Evolutionary conservation across 2,888 invertebrate genomes (phyloP), one percentile per base, ranked within the genome.

Genomic region (Thalpophila matura): DNA sequence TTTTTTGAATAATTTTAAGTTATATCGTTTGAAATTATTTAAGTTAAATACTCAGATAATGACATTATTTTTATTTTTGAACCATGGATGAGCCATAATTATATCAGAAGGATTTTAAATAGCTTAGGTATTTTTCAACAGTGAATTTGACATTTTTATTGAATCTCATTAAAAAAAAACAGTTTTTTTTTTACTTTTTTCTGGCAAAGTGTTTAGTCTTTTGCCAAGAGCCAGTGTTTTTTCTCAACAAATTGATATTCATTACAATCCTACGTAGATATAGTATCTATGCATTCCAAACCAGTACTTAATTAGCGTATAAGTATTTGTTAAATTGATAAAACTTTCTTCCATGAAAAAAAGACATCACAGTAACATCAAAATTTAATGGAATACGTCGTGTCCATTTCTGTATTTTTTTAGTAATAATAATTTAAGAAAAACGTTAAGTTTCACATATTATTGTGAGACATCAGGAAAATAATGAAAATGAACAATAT

Each of bases 251-350:
- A 40, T 24, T 20, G 1, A 55, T 26, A 31, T 31, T n/a, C 43
- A 45, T 56, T 61, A 33, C 56, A 53, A 29, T 51, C 51, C 60
- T 66, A 77, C 70, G 63, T 77, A 64, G 70, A 42, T 53, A 33
- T 58, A 65, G 35, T 57, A 61, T 51, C 24, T 71, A 60, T 65
- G 83, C 89, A 91, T 91, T 91, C 89, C 89, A 86, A 79, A 73
- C 82, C 86, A 88, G 92, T 93, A 93, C 92, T 93, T 93, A 93
- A 93, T 83, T 92, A 91, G 83, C 58, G 26, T 74, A 65, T 83
- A 74, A 72, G 66, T 45, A 53, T 63, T 29, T 40, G 1, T 37
- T 37, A 47, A 49, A 46, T 35, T 12, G 6, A 43, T 27, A 10
- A 42, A 33, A 40, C 3, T 5, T 40, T 49, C 4, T 20, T 55